These are phyloP conservation scores for Cyanoramphus novaezelandiae DNA, from an alignment of 2,113 vertebrate genomes.

Conservation along the genomic window DNA sequence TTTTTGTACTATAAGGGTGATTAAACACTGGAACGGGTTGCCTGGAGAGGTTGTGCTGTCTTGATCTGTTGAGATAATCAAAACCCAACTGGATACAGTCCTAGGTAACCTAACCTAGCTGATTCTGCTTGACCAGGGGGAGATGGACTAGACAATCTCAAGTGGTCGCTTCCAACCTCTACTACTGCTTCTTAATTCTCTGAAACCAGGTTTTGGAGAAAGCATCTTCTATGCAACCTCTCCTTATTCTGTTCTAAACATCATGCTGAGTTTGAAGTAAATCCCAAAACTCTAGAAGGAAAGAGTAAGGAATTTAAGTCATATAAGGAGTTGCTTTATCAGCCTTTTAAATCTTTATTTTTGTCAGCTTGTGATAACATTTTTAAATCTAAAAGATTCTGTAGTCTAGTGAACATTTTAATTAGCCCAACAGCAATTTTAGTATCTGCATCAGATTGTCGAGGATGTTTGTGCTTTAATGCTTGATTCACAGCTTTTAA, in stretches of 20 bases:
- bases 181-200: not conserved
- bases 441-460: not conserved
- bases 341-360: not conserved
- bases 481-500: not conserved
- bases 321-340: not conserved
- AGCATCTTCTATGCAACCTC: not conserved
- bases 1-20: not conserved
- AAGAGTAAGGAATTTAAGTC: not conserved
- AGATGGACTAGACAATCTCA: not conserved
- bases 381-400: not conserved
- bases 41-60: not conserved
- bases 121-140: not conserved
- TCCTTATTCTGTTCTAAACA: not conserved
- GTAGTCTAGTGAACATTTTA: not conserved
- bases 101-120: not conserved
- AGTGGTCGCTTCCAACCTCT: not conserved
- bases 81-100: not conserved
- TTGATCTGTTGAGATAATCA: not conserved
- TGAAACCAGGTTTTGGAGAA: not conserved
- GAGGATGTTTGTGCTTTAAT: not conserved
- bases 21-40: not conserved
- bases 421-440: not conserved
- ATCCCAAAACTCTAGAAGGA: not conserved
- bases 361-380: not conserved
- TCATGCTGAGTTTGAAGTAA: not conserved